Percentiles rank a stretch among this genome's conserved stretches.
phyloP scores from a whole-genome alignment of 2,888 invertebrate genomes.

The Alloplasta piceator region DNA sequence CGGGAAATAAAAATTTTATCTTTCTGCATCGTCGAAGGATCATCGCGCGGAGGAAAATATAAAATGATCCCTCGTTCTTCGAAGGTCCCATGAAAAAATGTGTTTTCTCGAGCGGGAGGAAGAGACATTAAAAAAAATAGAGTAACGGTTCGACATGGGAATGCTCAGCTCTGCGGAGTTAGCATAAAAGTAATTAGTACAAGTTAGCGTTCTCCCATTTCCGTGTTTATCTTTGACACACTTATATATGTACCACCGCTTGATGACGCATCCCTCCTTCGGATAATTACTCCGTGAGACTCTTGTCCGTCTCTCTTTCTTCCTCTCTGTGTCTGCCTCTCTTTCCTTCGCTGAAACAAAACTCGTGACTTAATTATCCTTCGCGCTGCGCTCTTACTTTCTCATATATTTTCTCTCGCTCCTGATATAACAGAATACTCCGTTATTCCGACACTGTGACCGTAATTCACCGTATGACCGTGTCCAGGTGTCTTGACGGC shows the following conservation, averaged over 20 bases:
- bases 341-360: constrained; percentile 67
- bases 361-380: constrained; percentile 75
- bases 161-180: not conserved
- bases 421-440: constrained; percentile 41
- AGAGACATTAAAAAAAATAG: not conserved
- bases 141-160: constrained; percentile 31
- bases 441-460: constrained; percentile 12
- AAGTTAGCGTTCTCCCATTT: constrained; percentile 50
- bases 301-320: constrained; percentile 24
- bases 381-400: constrained; percentile 61
- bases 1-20: constrained; percentile 1
- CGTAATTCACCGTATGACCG: not conserved
- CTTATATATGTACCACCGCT: constrained; percentile 11
- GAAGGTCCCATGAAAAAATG: not conserved
- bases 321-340: constrained; percentile 34
- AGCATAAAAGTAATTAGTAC: constrained; percentile 53
- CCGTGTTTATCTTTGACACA: constrained; percentile 53
- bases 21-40: not conserved
- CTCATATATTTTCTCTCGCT: constrained; percentile 63
- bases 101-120: not conserved
- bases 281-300: constrained; percentile 55
- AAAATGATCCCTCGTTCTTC: not conserved
- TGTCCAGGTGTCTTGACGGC: constrained; percentile 10
- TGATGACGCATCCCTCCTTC: constrained; percentile 39
- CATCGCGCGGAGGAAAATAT: no score